phyloP scores from a whole-genome alignment of 2,888 invertebrate species.

The Ochropleura plecta region DNA sequence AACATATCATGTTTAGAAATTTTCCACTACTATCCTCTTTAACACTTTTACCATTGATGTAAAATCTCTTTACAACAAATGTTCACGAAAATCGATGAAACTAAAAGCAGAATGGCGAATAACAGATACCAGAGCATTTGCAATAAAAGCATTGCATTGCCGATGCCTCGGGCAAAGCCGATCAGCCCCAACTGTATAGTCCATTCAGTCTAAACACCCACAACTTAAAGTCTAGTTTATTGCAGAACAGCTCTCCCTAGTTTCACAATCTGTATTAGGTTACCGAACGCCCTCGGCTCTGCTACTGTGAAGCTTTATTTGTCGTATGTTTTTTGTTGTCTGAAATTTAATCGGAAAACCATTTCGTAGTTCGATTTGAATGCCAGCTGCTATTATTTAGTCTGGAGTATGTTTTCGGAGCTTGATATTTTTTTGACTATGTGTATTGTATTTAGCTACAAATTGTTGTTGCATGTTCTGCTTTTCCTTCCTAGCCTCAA shows the following conservation, averaged over 20 bases:
- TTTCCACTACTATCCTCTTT: not conserved
- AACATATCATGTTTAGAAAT: not conserved
- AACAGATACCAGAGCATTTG: constrained; percentile 64
- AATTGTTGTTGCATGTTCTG: not conserved
- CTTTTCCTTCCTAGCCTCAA: not conserved
- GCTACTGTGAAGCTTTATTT: constrained; percentile 73
- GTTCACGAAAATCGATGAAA: constrained; percentile 51
- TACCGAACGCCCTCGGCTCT: constrained; percentile 74
- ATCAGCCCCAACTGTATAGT: constrained; percentile 65
- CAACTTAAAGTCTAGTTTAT: constrained; percentile 77
- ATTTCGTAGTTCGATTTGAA: constrained; percentile 66
- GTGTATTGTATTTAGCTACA: too few species aligned
- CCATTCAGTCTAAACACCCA: constrained; percentile 72
- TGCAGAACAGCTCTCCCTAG: constrained; percentile 66
- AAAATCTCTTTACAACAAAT: constrained; percentile 26
- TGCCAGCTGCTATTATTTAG: constrained; percentile 43
- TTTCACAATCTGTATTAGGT: constrained; percentile 76
- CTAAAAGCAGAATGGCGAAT: constrained; percentile 58
- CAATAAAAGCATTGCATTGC: constrained; percentile 75
- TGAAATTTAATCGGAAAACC: constrained; percentile 76
- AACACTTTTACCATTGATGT: not conserved
- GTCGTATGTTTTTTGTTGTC: constrained; percentile 73
- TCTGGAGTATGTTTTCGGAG: constrained; percentile 3
- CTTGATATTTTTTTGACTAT: not conserved
- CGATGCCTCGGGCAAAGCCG: constrained; percentile 71